phyloP scores from a whole-genome alignment of 2,113 vertebrate species.

The Ictalurus furcatus region DNA sequence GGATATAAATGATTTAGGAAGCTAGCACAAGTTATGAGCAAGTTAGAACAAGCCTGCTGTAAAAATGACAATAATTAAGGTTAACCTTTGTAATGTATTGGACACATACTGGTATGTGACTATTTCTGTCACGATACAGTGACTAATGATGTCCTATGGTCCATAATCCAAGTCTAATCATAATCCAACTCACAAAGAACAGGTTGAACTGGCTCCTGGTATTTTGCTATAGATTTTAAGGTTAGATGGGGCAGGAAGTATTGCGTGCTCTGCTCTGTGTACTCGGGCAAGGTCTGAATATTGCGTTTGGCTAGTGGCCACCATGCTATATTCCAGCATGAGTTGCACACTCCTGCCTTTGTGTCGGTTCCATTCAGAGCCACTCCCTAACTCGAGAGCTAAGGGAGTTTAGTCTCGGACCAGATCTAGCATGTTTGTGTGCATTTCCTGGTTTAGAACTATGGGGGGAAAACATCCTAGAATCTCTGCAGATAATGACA shows the following conservation, averaged over 20 bases:
- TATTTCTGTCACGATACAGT: not conserved
- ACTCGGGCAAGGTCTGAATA: slow-evolving; percentile 2
- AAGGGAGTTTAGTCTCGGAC: slow-evolving; percentile 26
- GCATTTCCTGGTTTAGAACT: not conserved
- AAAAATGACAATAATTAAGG: not conserved
- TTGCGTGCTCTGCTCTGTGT: not conserved
- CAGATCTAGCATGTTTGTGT: slow-evolving; percentile 18
- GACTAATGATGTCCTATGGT: not conserved
- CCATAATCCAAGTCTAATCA: not conserved
- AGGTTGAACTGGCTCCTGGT: slow-evolving; percentile 11
- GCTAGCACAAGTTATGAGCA: not conserved
- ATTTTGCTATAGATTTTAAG: not conserved
- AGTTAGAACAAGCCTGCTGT: not conserved
- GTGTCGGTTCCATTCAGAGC: slow-evolving; percentile 1
- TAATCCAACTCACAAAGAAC: not conserved
- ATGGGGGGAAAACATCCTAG: not conserved
- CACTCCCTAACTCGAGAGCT: slow-evolving; percentile 42
- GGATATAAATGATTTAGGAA: not conserved
- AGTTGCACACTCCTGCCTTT: slow-evolving; percentile 36
- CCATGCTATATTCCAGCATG: slow-evolving; percentile 32
- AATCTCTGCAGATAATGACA: not conserved
- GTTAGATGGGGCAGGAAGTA: slow-evolving; percentile 5
- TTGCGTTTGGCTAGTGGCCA: slow-evolving; percentile 36
- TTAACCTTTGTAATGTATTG: not conserved
- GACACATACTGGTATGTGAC: not conserved